These are phyloP conservation scores for Harmothoe impar DNA, from an alignment of 2,888 invertebrate genomes.

Conservation along the genomic window DNA sequence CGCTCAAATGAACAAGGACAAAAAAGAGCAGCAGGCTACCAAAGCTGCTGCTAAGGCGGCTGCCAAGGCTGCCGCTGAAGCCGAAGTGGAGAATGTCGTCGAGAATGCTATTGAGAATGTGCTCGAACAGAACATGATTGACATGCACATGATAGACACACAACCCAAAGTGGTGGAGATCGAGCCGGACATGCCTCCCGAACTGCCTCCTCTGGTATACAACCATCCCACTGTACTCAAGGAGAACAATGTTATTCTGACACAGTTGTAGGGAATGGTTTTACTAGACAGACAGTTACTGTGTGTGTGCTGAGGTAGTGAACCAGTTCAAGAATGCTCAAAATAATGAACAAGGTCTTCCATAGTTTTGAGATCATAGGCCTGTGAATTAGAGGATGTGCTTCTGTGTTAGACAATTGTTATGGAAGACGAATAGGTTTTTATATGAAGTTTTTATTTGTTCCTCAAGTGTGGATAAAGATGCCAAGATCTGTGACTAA, in stretches of 20 bases:
- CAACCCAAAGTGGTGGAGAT: background rate
- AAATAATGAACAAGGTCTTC: background rate
- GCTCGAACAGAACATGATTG: background rate
- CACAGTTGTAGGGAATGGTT: background rate
- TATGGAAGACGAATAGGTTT: too few relatives aligned
- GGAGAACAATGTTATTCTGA: slow-evolving; percentile 4
- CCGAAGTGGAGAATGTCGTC: too few relatives aligned
- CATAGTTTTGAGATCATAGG: background rate
- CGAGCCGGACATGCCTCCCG: background rate
- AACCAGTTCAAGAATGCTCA: background rate
- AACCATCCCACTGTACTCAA: slow-evolving; percentile 10
- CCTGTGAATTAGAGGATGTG: background rate
- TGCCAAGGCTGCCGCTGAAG: too few relatives aligned
- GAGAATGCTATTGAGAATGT: too few relatives aligned
- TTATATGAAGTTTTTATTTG: too few relatives aligned
- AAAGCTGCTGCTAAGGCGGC: background rate
- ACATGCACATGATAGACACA: background rate
- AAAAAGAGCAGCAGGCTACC: background rate
- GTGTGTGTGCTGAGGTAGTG: background rate
- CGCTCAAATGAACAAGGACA: background rate
- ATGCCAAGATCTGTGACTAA: too few relatives aligned
- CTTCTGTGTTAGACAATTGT: too few relatives aligned
- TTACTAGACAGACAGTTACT: too few relatives aligned
- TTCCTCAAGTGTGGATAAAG: too few relatives aligned
- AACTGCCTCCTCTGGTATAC: background rate